Evolutionary conservation across 1,140 invertebrate species (phyloP).

Genomic region (Eubasilissa regina): DNA sequence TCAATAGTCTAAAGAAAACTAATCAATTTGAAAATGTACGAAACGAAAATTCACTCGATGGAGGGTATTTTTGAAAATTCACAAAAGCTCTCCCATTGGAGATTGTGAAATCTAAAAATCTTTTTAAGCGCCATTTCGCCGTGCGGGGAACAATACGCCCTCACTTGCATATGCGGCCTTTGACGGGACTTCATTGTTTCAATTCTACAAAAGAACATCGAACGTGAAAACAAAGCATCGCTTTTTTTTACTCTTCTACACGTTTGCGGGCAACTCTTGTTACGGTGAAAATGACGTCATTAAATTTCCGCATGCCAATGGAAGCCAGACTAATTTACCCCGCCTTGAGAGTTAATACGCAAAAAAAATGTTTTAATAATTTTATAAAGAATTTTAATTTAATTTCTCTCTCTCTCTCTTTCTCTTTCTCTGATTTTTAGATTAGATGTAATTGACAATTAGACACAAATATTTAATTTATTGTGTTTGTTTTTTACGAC

Average conservation of each 20-base stretch:
- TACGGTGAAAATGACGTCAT: conserved; percentile 7
- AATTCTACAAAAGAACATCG: conserved; percentile 42
- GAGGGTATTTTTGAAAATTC: not conserved
- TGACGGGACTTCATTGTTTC: conserved; percentile 39
- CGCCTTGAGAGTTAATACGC: not conserved
- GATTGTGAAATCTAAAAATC: conserved; percentile 33
- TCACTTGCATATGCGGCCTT: conserved; percentile 40
- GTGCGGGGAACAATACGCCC: conserved; percentile 34
- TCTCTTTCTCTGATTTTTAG: no score
- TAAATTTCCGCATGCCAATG: conserved; percentile 14
- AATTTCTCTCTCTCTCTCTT: no score
- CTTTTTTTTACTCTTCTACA: conserved; percentile 4
- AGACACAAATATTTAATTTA: no score
- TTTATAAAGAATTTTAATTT: no score
- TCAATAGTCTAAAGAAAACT: not conserved
- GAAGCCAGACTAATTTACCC: conserved; percentile 4
- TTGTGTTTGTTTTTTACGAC: no score
- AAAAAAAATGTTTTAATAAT: no score
- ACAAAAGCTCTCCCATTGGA: not conserved
- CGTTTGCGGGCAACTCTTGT: conserved; percentile 11
- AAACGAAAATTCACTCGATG: not conserved
- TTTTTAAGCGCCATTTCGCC: not conserved
- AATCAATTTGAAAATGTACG: not conserved
- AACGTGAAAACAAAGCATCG: conserved; percentile 22
- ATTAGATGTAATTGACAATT: no score